Evolutionary conservation across 2,888 invertebrate genomes (phyloP).

Genomic region (Aleiodes alternator): DNA sequence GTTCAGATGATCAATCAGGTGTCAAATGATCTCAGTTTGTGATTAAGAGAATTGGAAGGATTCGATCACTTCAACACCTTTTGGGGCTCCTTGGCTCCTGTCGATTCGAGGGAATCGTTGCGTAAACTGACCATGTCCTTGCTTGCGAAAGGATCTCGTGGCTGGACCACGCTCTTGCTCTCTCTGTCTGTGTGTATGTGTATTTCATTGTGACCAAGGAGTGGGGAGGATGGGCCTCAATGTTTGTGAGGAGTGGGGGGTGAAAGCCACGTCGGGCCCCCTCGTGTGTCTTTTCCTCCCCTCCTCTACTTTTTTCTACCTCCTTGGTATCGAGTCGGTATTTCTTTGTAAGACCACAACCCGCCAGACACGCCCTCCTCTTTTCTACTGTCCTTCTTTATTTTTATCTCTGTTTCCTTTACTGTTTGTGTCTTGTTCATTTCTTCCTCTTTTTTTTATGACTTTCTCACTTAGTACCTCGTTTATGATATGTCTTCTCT

Average conservation of each 20-base stretch:
- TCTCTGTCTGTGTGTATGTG: conserved; percentile 52
- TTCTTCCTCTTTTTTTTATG: conserved; percentile 32
- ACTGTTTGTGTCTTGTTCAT: conserved; percentile 21
- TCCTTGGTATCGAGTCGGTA: conserved; percentile 63
- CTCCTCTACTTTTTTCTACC: conserved; percentile 46
- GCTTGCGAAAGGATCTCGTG: conserved; percentile 66
- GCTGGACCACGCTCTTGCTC: conserved; percentile 69
- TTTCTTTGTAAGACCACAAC: conserved; percentile 71
- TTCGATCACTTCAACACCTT: not conserved
- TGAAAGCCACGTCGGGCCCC: conserved; percentile 39
- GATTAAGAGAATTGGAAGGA: no score
- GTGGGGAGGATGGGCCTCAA: conserved; percentile 55
- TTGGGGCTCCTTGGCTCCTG: conserved; percentile 18
- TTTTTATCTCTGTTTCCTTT: conserved; percentile 40
- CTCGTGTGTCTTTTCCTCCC: not conserved
- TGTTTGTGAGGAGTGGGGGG: conserved; percentile 64
- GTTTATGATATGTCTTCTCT: not conserved
- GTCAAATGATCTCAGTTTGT: no score
- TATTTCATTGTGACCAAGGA: conserved; percentile 64
- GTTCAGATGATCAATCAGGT: no score
- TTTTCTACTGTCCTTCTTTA: conserved; percentile 48
- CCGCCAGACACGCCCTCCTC: conserved; percentile 68
- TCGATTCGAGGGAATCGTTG: conserved; percentile 68
- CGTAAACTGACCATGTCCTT: conserved; percentile 71
- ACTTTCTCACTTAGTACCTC: not conserved